Percentiles rank a stretch among this genome's conserved stretches.
Evolutionary conservation across 2,113 vertebrate genomes (phyloP).

Genomic region (Asarcornis scutulata): DNA sequence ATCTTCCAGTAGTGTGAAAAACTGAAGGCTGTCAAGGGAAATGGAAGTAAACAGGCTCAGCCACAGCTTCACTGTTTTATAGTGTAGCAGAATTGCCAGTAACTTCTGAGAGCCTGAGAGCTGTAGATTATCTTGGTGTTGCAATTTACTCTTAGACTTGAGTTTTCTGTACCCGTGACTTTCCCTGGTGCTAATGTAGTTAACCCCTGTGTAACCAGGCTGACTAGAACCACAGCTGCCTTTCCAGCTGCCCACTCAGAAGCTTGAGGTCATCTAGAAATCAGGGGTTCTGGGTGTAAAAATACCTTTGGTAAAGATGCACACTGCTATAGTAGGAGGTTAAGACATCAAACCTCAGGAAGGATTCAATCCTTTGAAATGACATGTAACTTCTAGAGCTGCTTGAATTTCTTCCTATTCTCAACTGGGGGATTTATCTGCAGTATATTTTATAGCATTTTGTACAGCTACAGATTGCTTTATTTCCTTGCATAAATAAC

Average conservation of each 20-base stretch:
- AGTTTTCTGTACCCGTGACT: not conserved
- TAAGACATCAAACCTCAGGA: slow-evolving; percentile 62
- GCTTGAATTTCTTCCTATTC: slow-evolving; percentile 51
- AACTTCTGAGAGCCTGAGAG: slow-evolving; percentile 30
- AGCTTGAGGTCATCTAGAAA: slow-evolving; percentile 62
- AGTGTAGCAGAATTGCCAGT: slow-evolving; percentile 24
- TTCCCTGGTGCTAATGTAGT: slow-evolving; percentile 28
- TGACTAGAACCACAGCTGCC: not conserved
- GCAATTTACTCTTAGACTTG: slow-evolving; percentile 32
- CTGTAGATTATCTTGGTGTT: slow-evolving; percentile 11
- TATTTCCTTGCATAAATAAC: slow-evolving; percentile 77
- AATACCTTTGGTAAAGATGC: slow-evolving; percentile 41
- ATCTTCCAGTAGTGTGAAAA: not conserved
- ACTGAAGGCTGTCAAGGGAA: not conserved
- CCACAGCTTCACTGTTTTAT: not conserved
- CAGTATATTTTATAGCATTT: slow-evolving; percentile 55
- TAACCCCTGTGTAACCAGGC: slow-evolving; percentile 18
- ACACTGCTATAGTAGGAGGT: slow-evolving; percentile 24
- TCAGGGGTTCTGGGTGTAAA: slow-evolving; percentile 54
- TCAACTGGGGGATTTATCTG: slow-evolving; percentile 57
- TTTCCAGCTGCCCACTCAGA: not conserved
- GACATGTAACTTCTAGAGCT: slow-evolving; percentile 24
- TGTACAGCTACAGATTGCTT: slow-evolving; percentile 53
- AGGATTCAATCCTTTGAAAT: slow-evolving; percentile 52
- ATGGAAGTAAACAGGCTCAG: slow-evolving; percentile 31